Evolutionary conservation across 2,797 vertebrate species (phyloP), one percentile per base, ranked within the genome.

Genomic region (Sylvilagus floridanus): DNA sequence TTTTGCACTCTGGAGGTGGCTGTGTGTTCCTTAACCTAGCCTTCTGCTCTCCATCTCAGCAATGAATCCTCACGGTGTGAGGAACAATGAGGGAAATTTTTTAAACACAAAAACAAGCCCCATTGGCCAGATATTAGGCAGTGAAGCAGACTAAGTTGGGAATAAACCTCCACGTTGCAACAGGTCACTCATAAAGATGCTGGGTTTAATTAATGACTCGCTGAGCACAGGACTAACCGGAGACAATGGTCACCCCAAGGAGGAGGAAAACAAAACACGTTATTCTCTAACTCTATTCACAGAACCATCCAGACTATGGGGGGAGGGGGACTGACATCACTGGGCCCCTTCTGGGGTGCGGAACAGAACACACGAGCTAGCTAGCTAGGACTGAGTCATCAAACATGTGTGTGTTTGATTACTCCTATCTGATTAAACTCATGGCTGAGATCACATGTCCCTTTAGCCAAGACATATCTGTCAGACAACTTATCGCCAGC

Each of bases 1-100:
- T 99, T 99, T 99, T 99, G 98, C 99, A 99, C 99, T 99, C 99
- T 98, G 98, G 98, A 98, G 98, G 98, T 98, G 98, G 98, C 98
- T 98, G 97, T 98, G 97, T 98, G 98, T 98, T 98, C 98, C 98
- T 98, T 98, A 98, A 98, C 97, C 4, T 60, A 98, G 97, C 95
- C 98, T 98, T 98, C 98, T 97, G 96, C 97, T 98, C 98, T 98
- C 95, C 95, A 73, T 97, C 97, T 98, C 97, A 97, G 96, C 96
- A 97, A 97, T 93, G 96, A 98, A 98, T 97, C 96, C 97, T 98
- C 96, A 73, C 7, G 21, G 95, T 96, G 92, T 94, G 96, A 97
- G 83, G 95, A 97, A 97, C 96, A 98, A 97, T 5, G 91, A 97
- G 96, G 94, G 95, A 98, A 96, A 96, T 96, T 96, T 97, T 96